Evolutionary conservation across 1,140 invertebrate species (phyloP), one percentile per base, ranked within the genome.

Genomic region (Nasonia vitripennis): DNA sequence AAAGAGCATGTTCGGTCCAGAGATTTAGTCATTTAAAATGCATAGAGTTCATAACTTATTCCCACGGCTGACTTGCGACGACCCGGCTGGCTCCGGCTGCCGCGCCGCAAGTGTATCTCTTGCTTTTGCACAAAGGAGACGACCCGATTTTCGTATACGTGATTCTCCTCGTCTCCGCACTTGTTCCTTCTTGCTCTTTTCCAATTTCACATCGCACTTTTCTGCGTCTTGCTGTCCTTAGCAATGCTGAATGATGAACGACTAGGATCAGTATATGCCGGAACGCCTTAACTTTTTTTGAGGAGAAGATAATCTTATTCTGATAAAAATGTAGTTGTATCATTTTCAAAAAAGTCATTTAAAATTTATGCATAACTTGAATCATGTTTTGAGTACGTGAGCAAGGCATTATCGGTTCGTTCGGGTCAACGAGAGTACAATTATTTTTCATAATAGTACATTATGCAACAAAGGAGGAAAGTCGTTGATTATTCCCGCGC

Each of bases 21-120:
- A 91, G 89, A 91, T 91, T 91, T 91, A 90, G 90, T 91, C 90
- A 89, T 91, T 91, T 91, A 91, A 91, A 91, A 91, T 91, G 90
- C 90, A 91, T 91, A 90, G 90, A 91, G 90, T 91, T 91, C 89
- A 90, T 91, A 90, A 91, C 90, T 91, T 91, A 91, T 91, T 91
- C 89, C 86, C 88, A 83, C 73, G 84, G 79, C 77, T 86, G 85
- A 67, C 73, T 87, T 62, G 81, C 75, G 70, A 34, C 70, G 20
- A 34, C 27, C 70, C 31, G 4, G 34, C 34, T 20, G 83, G 11
- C 70, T 31, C 23, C 9, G 31, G 78, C 84, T 71, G 70, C 81
- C 79, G 48, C 78, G 70, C 81, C 79, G 48, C 78, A 81, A 85
- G 77, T 85, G 45, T 85, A 79, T 85, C 68, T 85, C 77, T 78